Evolutionary conservation across 2,888 invertebrate species (phyloP).

Genomic region (Alentia gelatinosa): DNA sequence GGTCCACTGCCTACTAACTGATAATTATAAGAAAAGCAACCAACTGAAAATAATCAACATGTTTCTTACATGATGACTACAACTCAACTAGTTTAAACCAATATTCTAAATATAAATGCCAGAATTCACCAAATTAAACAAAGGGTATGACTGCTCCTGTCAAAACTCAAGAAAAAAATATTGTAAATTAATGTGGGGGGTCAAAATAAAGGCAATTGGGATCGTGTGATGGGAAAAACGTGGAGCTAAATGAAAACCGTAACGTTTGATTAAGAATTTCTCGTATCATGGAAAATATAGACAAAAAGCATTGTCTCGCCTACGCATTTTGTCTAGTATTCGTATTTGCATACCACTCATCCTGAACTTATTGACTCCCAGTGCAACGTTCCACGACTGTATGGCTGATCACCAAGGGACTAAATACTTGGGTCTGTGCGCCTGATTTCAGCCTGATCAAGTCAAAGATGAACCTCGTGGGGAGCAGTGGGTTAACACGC

Average conservation of each 20-base stretch:
- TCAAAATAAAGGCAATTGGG: background rate
- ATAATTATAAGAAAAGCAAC: background rate
- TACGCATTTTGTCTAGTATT: conserved; percentile 52
- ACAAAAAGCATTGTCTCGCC: conserved; percentile 52
- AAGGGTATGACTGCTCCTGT: conserved; percentile 17
- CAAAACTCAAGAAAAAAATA: background rate
- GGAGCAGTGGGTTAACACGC: too few species aligned
- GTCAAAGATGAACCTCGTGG: background rate
- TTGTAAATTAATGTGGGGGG: background rate
- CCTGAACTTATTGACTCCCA: conserved; percentile 33
- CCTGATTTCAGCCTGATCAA: conserved; percentile 34
- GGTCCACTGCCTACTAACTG: background rate
- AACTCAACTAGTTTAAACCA: background rate
- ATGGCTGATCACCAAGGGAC: background rate
- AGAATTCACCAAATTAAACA: background rate
- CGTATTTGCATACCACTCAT: conserved; percentile 52
- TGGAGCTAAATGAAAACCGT: conserved; percentile 40
- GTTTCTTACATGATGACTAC: background rate
- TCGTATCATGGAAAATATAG: conserved; percentile 52
- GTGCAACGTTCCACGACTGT: conserved; percentile 23
- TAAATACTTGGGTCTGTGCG: conserved; percentile 39
- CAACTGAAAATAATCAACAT: too few species aligned
- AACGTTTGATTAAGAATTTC: conserved; percentile 52
- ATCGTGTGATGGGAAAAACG: background rate
- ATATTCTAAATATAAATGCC: background rate